Conservation (phyloP, 2,888 invertebrate species). For the Anarsia innoxiella region DNA sequence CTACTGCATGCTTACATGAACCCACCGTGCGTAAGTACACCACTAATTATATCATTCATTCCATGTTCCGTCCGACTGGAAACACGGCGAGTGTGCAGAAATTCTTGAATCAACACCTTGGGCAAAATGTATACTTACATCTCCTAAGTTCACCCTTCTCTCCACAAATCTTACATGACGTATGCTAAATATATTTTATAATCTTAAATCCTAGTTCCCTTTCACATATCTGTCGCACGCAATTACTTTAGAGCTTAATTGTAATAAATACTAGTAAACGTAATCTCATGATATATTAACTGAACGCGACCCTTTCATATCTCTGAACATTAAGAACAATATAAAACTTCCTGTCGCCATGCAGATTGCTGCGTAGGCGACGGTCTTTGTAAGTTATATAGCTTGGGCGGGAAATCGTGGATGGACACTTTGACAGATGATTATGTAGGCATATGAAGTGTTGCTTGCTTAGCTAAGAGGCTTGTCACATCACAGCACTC, state of each 20-base stretch:
- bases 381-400: conserved; percentile 29
- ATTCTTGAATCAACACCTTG: no score
- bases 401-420: conserved; percentile 29
- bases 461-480: no score
- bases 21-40: conserved; percentile 19
- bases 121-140: no score
- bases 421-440: conserved; percentile 34
- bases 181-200: no score
- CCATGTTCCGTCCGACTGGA: conserved; percentile 2
- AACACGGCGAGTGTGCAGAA: no score
- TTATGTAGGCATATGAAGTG: conserved; percentile 25
- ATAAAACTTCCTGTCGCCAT: conserved; percentile 41
- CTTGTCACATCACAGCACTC: no score
- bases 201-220: no score
- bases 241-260: no score
- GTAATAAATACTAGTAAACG: no score
- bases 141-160: no score
- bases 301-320: conserved; percentile 9
- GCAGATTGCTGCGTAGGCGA: conserved; percentile 48
- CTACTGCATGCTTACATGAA: conserved; percentile 28
- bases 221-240: no score
- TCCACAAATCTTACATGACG: no score
- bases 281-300: conserved; percentile 4
- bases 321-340: conserved; percentile 26
- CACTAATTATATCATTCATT: conserved; percentile 23